Evolutionary conservation across 2,797 vertebrate species (phyloP).

Genomic region (Paratrypauchen microcephalus): DNA sequence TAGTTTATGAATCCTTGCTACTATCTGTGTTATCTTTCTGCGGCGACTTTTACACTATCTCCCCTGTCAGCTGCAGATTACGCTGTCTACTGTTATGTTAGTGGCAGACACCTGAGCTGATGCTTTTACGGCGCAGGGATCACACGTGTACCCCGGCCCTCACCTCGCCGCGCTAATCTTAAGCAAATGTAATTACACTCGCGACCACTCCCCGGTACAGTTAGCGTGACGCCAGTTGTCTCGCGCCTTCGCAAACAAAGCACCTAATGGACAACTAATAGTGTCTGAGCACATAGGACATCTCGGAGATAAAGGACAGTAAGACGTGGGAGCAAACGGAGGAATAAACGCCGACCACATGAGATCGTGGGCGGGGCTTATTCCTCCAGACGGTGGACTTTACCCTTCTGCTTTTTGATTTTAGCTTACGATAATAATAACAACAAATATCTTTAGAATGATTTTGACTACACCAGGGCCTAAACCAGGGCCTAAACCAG

Average conservation of each 20-base stretch:
- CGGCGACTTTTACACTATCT: not conserved
- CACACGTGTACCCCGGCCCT: constrained; percentile 55
- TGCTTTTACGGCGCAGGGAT: constrained; percentile 37
- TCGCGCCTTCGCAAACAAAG: constrained; percentile 52
- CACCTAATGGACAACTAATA: constrained; percentile 64
- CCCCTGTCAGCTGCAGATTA: constrained; percentile 6
- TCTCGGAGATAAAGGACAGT: constrained; percentile 22
- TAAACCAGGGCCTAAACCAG: no score
- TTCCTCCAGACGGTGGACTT: constrained; percentile 61
- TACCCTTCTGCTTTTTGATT: constrained; percentile 64
- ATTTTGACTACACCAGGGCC: no score
- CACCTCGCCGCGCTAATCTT: constrained; percentile 61
- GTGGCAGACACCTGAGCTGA: constrained; percentile 1
- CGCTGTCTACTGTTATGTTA: constrained; percentile 15
- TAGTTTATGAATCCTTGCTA: not conserved
- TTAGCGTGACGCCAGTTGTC: constrained; percentile 56
- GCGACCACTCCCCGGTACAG: constrained; percentile 51
- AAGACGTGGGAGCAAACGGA: constrained; percentile 39
- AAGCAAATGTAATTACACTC: constrained; percentile 59
- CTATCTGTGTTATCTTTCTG: not conserved
- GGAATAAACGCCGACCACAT: constrained; percentile 50
- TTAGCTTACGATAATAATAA: constrained; percentile 60
- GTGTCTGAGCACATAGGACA: constrained; percentile 49
- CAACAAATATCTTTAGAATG: no score
- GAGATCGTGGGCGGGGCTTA: not conserved